phyloP scores from a whole-genome alignment of 2,888 invertebrate genomes.

The Julus scanicus region DNA sequence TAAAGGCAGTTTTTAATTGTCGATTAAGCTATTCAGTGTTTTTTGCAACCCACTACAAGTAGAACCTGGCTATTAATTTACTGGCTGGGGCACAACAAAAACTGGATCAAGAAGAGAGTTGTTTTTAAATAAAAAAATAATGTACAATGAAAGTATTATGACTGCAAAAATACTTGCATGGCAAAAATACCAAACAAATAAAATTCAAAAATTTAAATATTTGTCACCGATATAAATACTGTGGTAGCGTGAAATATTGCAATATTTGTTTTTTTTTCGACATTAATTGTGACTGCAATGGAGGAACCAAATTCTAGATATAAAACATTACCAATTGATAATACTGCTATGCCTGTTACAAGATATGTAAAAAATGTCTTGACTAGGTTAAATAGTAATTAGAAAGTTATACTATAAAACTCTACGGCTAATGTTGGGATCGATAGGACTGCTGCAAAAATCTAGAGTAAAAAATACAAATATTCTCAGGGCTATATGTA shows the following conservation, averaged over 20 bases:
- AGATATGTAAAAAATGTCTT: conserved; percentile 48
- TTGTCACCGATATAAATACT: conserved; percentile 43
- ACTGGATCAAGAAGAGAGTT: conserved; percentile 20
- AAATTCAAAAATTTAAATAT: conserved; percentile 47
- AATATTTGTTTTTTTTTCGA: background rate
- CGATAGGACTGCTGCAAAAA: conserved; percentile 16
- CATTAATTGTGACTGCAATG: conserved; percentile 31
- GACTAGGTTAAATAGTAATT: conserved; percentile 47
- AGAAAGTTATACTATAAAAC: background rate
- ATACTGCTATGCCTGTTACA: conserved; percentile 53
- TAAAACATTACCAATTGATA: conserved; percentile 43
- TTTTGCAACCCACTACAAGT: background rate
- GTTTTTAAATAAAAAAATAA: conserved; percentile 38
- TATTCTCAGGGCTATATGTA: conserved; percentile 43
- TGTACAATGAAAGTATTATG: conserved; percentile 40
- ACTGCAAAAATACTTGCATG: conserved; percentile 37
- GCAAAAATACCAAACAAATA: conserved; percentile 38
- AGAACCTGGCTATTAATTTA: conserved; percentile 8
- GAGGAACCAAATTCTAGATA: conserved; percentile 27
- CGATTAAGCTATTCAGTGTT: background rate
- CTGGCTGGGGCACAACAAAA: conserved; percentile 22
- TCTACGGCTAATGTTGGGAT: background rate
- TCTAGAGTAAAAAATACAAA: conserved; percentile 47
- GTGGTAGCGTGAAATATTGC: conserved; percentile 23
- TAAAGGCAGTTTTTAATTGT: background rate